Base-by-base conservation (phyloP, 2,113 vertebrate species). In the Albula glossodonta region DNA sequence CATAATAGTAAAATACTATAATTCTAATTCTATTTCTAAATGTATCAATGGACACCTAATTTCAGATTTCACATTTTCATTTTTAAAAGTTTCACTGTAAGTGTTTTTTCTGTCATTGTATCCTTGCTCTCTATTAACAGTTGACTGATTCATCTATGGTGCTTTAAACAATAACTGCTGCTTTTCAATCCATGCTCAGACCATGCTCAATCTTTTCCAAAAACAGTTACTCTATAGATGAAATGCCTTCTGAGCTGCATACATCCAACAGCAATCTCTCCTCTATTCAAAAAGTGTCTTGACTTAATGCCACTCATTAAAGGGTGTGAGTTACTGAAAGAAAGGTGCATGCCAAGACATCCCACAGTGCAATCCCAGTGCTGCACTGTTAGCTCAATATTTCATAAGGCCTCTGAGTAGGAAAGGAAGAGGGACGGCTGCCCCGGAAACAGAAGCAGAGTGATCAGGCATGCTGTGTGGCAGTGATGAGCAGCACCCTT, bases 401-500 rank as follows among this genome's bases (percentile, higher is more conserved):
- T 6, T 50, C 48, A 50, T 9, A 4, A 31, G 4, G 31, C 5
- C 25, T 41, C 25, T 22, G 19, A 25, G 81, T 50, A 53, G 31
- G 31, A 82, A 78, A 79, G 82, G 51, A 57, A 79, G 83, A 81
- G 82, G 56, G 82, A 84, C 87, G 80, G 57, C 51, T 83, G 87
- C 74, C 22, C 57, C 82, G 70, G 15, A 80, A 74, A 63, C 41
- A 22, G 17, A 12, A 51, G 49, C 1, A 2, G 3, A 10, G 13
- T 83, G 86, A n/a, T 25, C 78, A 41, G 84, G 78, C 85, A 84
- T 17, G 31, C 50, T 52, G 25, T 83, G n/a, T 53, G 82, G 60
- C 86, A 60, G 53, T 63, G 11, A 88, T 17, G 60, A 82, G 12
- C 9, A 15, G 13, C 63, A 17, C n/a, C 87, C 97, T 95, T 92